Base-by-base conservation (phyloP, 2,113 vertebrate genomes). In the Megaceryle maxima region DNA sequence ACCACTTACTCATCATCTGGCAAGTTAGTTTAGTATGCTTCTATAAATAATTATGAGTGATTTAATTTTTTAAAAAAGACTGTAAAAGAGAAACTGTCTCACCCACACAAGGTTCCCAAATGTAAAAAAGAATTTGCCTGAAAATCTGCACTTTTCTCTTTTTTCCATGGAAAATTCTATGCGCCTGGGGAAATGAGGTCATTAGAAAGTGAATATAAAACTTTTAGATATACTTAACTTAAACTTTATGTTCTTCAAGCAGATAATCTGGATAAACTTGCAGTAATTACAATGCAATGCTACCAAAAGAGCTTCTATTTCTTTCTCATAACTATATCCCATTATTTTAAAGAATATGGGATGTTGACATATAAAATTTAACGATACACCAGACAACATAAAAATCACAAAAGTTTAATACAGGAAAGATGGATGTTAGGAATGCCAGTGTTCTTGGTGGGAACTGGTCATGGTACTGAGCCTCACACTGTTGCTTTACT, bases 41-140 rank as follows among this genome's bases (percentile, higher is more conserved):
- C 91, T 81, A 91, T 88, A 95, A 96, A 87, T 87, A 96, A 63
- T 68, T 51, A 57, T 53, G 31, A 88, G 31, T 59, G 60, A 96
- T 48, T 94, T 92, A 60, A 75, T 94, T 95, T 88, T 46, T 39
- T 7, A 7, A 9, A 74, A 64, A 89, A 77, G 59, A 48, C 76
- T 80, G 17, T 67, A 88, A 81, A 79, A 86, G 55, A 80, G 37
- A 83, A 83, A 74, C 53, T 82, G 76, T 76, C 91, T 94, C 83
- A 90, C 90, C 83, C 76, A 94, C 92, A 90, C 79, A 90, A 20
- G 41, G 86, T 68, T 94, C 69, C 69, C 73, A 72, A 56, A 93
- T 6, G 53, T 41, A 16, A 92, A 86, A 94, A 90, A 37, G 62
- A 80, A 87, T 94, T 84, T 88, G 26, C 46, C 66, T 87, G 41